phyloP scores from a whole-genome alignment of 2,113 vertebrate species.

The Cyanoliseus patagonus region DNA sequence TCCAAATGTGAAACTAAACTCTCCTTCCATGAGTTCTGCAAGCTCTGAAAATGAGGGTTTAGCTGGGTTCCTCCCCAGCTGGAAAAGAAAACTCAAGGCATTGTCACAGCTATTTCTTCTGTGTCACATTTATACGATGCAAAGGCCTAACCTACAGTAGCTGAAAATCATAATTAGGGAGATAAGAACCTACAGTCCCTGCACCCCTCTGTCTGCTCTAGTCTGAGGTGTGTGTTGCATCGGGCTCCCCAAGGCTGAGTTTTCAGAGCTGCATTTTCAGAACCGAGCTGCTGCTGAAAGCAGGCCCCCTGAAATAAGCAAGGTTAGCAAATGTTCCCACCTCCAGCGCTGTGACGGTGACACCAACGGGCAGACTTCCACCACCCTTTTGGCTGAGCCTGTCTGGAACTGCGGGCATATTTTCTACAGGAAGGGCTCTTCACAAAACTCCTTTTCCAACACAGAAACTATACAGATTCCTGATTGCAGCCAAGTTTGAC shows the following conservation, averaged over 20 bases:
- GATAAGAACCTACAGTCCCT: not conserved
- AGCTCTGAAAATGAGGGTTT: not conserved
- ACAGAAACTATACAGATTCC: not conserved
- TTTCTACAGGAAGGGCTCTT: not conserved
- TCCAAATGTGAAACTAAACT: not conserved
- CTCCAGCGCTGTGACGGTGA: slow-evolving; percentile 24
- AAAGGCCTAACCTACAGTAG: not conserved
- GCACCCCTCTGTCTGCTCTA: not conserved
- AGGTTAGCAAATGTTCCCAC: slow-evolving; percentile 27
- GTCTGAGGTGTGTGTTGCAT: not conserved
- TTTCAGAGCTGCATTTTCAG: slow-evolving; percentile 1
- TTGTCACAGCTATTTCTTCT: not conserved
- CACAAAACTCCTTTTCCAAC: not conserved
- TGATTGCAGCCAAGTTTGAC: slow-evolving; percentile 17
- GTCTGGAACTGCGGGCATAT: not conserved
- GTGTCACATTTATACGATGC: not conserved
- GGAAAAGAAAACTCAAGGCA: not conserved
- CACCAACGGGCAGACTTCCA: slow-evolving; percentile 28
- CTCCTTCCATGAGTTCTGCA: not conserved
- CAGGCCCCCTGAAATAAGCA: slow-evolving; percentile 24
- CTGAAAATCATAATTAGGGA: slow-evolving; percentile 9
- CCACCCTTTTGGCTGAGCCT: slow-evolving; percentile 21
- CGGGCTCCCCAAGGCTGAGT: not conserved
- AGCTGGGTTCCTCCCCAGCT: not conserved
- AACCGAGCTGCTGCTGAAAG: not conserved